A percentile compares a stretch with the other conserved stretches of the same genome.
Evolutionary conservation across 2,888 invertebrate genomes (phyloP).

Genomic region (Drosophila merina): DNA sequence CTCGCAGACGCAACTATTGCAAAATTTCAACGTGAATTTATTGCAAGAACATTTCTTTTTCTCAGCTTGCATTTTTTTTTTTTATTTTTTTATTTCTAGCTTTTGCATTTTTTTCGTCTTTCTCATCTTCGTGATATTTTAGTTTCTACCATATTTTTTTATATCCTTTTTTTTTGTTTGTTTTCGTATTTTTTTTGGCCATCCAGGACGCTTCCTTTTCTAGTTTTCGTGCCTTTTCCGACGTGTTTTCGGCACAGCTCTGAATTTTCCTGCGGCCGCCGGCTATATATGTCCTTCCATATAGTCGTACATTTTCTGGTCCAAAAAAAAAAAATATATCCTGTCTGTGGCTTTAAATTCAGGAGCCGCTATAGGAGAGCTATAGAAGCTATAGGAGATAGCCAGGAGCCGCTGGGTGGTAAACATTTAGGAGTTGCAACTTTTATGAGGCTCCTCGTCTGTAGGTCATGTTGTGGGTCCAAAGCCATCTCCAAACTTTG

Average conservation of each 20-base stretch:
- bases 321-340: not conserved
- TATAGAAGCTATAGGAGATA: no score
- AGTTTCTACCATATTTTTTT: conserved; percentile 17
- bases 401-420: conserved; percentile 7
- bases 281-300: conserved; percentile 38
- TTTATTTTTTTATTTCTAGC: not conserved
- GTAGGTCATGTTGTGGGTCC: not conserved
- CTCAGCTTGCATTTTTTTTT: conserved; percentile 21
- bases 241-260: conserved; percentile 22
- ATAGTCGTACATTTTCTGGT: not conserved
- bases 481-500: not conserved
- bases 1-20: conserved; percentile 62
- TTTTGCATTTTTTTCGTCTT: conserved; percentile 18
- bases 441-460: conserved; percentile 21
- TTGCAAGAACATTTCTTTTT: conserved; percentile 49
- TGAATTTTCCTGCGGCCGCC: conserved; percentile 42
- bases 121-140: conserved; percentile 39
- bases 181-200: conserved; percentile 2
- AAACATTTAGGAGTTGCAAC: conserved; percentile 40
- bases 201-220: conserved; percentile 2
- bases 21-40: conserved; percentile 70
- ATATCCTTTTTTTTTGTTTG: conserved; percentile 4
- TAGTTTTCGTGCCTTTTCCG: conserved; percentile 31
- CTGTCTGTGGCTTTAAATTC: conserved; percentile 10
- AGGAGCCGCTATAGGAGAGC: not conserved